Base-by-base conservation (phyloP, 2,113 vertebrate genomes). In the Myiozetetes cayanensis region DNA sequence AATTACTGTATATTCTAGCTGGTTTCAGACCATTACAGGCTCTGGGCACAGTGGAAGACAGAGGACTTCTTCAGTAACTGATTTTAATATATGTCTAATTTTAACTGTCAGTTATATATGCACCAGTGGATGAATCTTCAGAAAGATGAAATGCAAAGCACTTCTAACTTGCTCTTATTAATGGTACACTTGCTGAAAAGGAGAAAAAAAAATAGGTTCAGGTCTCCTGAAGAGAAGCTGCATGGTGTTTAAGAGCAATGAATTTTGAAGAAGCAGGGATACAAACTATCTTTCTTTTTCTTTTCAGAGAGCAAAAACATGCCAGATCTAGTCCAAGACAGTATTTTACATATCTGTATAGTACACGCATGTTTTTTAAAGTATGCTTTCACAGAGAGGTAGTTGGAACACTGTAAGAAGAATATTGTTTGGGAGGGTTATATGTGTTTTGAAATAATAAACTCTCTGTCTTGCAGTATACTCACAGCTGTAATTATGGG, bases 21-120 rank as follows among this genome's bases (percentile, higher is more conserved):
- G 96, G 96, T 97, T 98, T 96, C 98, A 98, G 97, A 97, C 98
- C 97, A 98, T 98, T 98, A 98, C 97, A 98, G 98, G 98, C 97
- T 96, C 96, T 97, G 97, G 98, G 97, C 97, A 96, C 97, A 96
- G 97, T 96, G 97, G 97, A 98, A 98, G 98, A 98, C 98, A 98
- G 98, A 98, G 97, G 97, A 98, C 97, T 98, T 98, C 97, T 98
- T 97, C 97, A 98, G 98, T 97, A 98, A 98, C 98, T 98, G 98
- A 98, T 98, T 98, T 98, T 98, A 98, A 98, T 98, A 98, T 97
- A 94, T 97, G 97, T 98, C 98, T 98, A 98, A 98, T 98, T 98
- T 97, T 98, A 98, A 96, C 98, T 98, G 98, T 98, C 98, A 98
- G 98, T 98, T 98, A 98, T 98, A 79, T 97, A 97, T 96, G 98